Evolutionary conservation across 2,797 vertebrate species (phyloP).

Genomic region (Hylomyscus alleni): DNA sequence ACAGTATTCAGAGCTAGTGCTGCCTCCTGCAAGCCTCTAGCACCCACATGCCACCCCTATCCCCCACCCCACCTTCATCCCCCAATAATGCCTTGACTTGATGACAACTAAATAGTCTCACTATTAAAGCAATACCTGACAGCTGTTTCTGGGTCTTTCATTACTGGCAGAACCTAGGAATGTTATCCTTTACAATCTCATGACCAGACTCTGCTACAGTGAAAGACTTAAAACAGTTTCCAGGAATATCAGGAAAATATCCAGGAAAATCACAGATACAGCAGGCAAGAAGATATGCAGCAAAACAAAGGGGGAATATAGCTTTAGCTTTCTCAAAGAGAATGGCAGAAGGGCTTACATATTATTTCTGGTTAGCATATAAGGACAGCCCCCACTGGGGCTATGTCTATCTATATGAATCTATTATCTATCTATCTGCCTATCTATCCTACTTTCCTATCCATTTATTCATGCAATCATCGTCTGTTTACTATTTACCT

Average conservation of each 20-base stretch:
- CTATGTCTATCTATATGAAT: neutral
- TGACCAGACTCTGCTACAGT: neutral
- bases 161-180: neutral
- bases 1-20: neutral
- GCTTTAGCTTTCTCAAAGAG: neutral
- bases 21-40: neutral
- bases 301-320: neutral
- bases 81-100: neutral
- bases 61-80: neutral
- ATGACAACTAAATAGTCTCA: accelerated
- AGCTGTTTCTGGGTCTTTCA: neutral
- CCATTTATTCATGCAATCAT: neutral
- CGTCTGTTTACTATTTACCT: neutral
- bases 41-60: neutral
- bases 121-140: neutral
- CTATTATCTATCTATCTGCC: neutral
- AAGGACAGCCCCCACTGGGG: neutral
- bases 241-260: too few relatives aligned
- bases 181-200: neutral
- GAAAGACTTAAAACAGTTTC: neutral
- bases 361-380: accelerated
- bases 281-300: neutral
- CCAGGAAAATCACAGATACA: neutral
- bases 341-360: neutral
- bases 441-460: neutral